Percentiles rank a stretch among this genome's conserved stretches.
phyloP scores from a whole-genome alignment of 2,113 vertebrate genomes.

The Xiphias gladius region DNA sequence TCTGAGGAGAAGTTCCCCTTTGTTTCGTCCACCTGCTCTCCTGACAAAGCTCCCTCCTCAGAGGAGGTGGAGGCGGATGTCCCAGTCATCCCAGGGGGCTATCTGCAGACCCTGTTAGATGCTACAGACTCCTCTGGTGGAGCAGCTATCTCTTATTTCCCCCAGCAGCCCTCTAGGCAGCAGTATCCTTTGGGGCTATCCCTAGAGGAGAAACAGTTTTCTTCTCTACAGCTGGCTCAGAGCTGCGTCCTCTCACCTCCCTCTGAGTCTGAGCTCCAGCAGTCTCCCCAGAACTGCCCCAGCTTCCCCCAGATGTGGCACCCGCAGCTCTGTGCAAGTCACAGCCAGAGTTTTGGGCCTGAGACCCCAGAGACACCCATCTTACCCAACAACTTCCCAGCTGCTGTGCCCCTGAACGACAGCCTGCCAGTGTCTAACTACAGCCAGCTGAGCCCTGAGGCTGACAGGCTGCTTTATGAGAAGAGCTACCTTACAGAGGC shows the following conservation, averaged over 20 bases:
- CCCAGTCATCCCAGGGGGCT: constrained; percentile 97
- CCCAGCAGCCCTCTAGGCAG: constrained; percentile 90
- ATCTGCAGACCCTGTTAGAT: constrained; percentile 98
- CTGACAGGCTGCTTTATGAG: constrained; percentile 92
- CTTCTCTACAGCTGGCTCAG: constrained; percentile 91
- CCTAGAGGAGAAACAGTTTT: constrained; percentile 92
- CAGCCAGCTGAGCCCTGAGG: constrained; percentile 88
- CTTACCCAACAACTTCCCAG: constrained; percentile 87
- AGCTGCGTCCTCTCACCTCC: constrained; percentile 94
- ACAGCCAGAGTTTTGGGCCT: constrained; percentile 86
- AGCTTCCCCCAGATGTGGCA: constrained; percentile 91
- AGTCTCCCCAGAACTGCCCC: constrained; percentile 92
- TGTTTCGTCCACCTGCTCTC: constrained; percentile 91
- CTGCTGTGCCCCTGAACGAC: constrained; percentile 82
- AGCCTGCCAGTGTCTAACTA: constrained; percentile 89
- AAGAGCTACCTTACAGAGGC: constrained; percentile 92
- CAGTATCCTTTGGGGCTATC: constrained; percentile 87
- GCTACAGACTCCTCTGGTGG: constrained; percentile 94
- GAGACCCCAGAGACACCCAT: constrained; percentile 87
- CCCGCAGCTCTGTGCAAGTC: constrained; percentile 78
- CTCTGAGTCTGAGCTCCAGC: constrained; percentile 94
- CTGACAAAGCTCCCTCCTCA: constrained; percentile 92
- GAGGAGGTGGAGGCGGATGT: constrained; percentile 90
- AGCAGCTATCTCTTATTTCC: constrained; percentile 90
- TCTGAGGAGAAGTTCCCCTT: constrained; percentile 93